Conservation (phyloP, 2,113 vertebrate genomes). For the Neogale vison region DNA sequence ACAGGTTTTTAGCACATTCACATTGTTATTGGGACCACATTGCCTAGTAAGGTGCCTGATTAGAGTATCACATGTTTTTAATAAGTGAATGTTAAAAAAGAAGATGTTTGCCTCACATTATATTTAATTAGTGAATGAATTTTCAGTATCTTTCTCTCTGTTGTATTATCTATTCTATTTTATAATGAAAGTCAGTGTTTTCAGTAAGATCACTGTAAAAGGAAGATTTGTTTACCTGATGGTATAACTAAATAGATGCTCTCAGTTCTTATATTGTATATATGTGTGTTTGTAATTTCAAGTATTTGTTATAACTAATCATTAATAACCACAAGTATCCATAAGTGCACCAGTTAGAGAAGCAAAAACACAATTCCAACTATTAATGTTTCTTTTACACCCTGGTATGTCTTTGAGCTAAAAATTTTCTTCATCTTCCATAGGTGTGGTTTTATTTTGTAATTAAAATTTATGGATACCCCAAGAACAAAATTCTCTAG, state of each 20-base stretch:
- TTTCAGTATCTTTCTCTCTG: too few species aligned
- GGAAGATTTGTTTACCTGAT: background rate
- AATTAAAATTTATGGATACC: background rate
- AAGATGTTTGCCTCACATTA: too few species aligned
- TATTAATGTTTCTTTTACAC: background rate
- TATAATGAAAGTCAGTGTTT: background rate
- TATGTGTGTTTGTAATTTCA: background rate
- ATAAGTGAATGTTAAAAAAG: too few species aligned
- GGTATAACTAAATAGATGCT: background rate
- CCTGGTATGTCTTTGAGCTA: background rate
- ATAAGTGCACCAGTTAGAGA: background rate
- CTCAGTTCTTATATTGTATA: background rate
- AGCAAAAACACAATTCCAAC: background rate
- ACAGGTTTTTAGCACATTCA: too few species aligned
- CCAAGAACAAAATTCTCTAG: background rate
- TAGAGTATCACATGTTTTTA: too few species aligned
- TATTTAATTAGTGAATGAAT: too few species aligned
- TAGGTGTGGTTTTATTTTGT: background rate
- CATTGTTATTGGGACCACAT: too few species aligned
- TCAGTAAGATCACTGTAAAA: background rate
- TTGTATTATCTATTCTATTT: too few species aligned
- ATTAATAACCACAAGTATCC: too few species aligned
- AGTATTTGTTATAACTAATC: background rate
- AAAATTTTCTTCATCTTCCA: background rate
- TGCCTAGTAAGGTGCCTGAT: too few species aligned